Percentiles rank a stretch among this genome's conserved stretches.
Evolutionary conservation across 2,113 vertebrate species (phyloP).

Genomic region (Sinocyclocheilus grahami): DNA sequence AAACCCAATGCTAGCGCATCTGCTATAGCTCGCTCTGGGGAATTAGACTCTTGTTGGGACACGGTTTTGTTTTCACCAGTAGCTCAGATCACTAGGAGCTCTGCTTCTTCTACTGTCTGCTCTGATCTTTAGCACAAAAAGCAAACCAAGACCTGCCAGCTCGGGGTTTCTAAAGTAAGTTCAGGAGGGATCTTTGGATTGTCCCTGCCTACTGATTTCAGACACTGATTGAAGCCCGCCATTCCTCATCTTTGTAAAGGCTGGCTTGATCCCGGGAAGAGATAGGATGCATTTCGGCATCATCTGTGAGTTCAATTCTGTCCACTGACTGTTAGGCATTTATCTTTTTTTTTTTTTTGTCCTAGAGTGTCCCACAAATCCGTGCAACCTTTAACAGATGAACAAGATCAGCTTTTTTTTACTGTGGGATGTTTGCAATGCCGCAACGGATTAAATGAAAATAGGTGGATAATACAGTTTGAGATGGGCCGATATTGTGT

Average conservation of each 20-base stretch:
- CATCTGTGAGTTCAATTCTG: constrained; percentile 19
- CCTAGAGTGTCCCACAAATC: constrained; percentile 30
- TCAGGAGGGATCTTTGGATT: constrained; percentile 28
- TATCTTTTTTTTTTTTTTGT: constrained; percentile 7
- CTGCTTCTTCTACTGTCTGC: constrained; percentile 21
- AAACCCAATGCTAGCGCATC: constrained; percentile 29
- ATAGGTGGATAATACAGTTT: constrained; percentile 25
- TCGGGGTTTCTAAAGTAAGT: constrained; percentile 11
- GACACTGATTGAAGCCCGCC: constrained; percentile 28
- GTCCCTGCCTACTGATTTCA: constrained; percentile 37
- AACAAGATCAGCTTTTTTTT: background rate
- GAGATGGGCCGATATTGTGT: constrained; percentile 4
- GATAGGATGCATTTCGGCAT: constrained; percentile 3
- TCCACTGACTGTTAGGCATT: constrained; percentile 22
- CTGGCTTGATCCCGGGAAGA: constrained; percentile 2
- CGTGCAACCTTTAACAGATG: constrained; percentile 41
- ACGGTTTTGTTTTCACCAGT: constrained; percentile 41
- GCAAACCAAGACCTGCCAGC: constrained; percentile 31
- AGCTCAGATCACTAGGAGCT: constrained; percentile 34
- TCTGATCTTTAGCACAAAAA: constrained; percentile 33
- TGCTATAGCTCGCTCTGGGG: constrained; percentile 29
- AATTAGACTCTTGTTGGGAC: constrained; percentile 39
- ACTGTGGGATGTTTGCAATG: background rate
- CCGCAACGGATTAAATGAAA: constrained; percentile 31
- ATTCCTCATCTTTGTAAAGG: background rate